Evolutionary conservation across 2,888 invertebrate genomes (phyloP).

Genomic region (Clusia tigrina): DNA sequence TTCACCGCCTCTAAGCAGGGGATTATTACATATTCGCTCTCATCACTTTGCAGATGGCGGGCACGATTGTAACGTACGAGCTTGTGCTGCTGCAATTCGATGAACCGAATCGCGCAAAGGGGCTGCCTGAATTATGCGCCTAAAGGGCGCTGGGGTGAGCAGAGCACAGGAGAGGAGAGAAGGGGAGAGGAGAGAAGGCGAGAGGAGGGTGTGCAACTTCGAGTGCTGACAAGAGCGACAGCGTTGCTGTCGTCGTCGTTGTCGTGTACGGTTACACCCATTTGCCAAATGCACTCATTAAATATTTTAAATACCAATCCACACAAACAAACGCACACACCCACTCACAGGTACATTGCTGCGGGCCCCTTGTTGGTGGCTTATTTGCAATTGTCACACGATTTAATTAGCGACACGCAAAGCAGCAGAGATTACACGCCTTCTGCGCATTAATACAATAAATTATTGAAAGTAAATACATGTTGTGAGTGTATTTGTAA

Average conservation of each 20-base stretch:
- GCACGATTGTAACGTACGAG: slow-evolving; percentile 73
- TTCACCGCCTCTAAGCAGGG: too few relatives aligned
- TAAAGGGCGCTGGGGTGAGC: slow-evolving; percentile 63
- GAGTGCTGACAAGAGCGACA: slow-evolving; percentile 68
- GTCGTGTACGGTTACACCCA: slow-evolving; percentile 9
- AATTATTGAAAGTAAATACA: too few relatives aligned
- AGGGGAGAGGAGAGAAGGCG: slow-evolving; percentile 53
- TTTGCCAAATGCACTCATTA: not conserved
- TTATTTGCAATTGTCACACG: slow-evolving; percentile 33
- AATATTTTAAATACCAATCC: not conserved
- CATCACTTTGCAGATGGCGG: slow-evolving; percentile 66
- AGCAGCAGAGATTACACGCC: not conserved
- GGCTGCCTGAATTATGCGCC: slow-evolving; percentile 52
- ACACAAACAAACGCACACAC: not conserved
- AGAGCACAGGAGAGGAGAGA: slow-evolving; percentile 56
- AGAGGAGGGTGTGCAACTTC: slow-evolving; percentile 70
- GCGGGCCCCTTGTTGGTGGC: slow-evolving; percentile 12
- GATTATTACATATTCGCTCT: slow-evolving; percentile 10
- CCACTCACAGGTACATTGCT: not conserved
- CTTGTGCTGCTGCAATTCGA: slow-evolving; percentile 73
- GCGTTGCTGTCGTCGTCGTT: slow-evolving; percentile 55
- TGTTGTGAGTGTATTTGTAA: not conserved
- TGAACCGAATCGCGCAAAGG: slow-evolving; percentile 56
- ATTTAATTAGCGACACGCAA: slow-evolving; percentile 30
- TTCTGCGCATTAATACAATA: too few relatives aligned